Base-by-base conservation (phyloP, 2,113 vertebrate species). In the Rhombomys opimus region DNA sequence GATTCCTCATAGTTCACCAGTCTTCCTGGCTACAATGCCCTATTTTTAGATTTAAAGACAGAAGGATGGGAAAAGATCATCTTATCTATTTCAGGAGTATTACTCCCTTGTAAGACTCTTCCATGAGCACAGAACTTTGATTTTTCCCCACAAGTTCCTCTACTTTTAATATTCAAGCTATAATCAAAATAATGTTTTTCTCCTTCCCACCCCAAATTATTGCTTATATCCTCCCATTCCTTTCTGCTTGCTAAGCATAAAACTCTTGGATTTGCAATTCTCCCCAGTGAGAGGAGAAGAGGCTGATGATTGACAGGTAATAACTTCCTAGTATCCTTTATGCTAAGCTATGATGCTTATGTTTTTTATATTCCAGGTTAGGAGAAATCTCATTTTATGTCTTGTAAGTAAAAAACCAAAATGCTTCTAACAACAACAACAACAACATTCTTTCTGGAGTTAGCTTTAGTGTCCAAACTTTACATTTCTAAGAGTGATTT, bases 311-410 rank as follows among this genome's bases (percentile, higher is more conserved):
- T 85, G 52, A 52, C 0, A 30, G 11, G 5, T 65, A 93, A 32
- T 87, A 95, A 75, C 38, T 88, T 90, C 59, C 80, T 46, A 54
- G 14, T 46, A 89, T 67, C 22, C 11, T n/a, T 91, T 73, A 30
- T 84, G 25, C 18, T 80, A 92, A 81, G 81, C 7, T 93, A 15
- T 68, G 38, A 90, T 95, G 30, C 76, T 73, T 95, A 81, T 46
- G 7, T n/a, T 86, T 32, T 12, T 72, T 93, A 46, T 46, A 46
- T 87, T 35, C 11, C 9, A 94, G 32, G 0, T 8, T 93, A n/a
- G 12, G 72, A 82, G 86, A 90, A 89, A 75, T 91, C 38, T 91
- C 14, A 73, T 93, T 96, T 90, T 73, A 88, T 85, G 13, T 13
- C 32, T 76, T 94, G 91, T 77, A 86, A 67, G 38, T 89, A 41